Evolutionary conservation across 2,797 vertebrate genomes (phyloP).

Genomic region (Diplodus puntazzo): DNA sequence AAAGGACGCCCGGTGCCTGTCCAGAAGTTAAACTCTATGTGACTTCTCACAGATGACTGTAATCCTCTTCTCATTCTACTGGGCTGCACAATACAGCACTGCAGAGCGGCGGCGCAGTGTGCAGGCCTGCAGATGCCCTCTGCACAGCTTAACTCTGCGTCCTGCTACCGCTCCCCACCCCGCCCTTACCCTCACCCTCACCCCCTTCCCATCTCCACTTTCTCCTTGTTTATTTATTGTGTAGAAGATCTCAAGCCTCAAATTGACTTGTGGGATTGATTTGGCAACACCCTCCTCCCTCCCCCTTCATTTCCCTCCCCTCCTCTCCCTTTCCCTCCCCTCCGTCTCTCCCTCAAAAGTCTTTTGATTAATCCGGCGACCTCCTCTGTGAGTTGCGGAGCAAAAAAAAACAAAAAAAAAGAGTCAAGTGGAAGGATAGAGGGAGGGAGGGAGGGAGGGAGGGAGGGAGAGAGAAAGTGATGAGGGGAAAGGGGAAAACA

Average conservation of each 20-base stretch:
- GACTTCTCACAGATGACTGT: conserved; percentile 54
- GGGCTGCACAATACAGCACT: conserved; percentile 36
- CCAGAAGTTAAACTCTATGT: conserved; percentile 50
- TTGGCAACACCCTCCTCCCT: conserved; percentile 58
- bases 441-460: conserved; percentile 24
- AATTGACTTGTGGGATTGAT: conserved; percentile 80
- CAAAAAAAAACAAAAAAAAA: conserved; percentile 7
- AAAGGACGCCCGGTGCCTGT: conserved; percentile 12
- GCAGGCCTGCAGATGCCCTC: conserved; percentile 66
- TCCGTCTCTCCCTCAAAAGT: conserved; percentile 58
- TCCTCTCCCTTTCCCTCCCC: conserved; percentile 42
- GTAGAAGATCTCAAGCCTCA: conserved; percentile 70
- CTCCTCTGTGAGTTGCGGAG: conserved; percentile 44
- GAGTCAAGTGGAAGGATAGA: conserved; percentile 40
- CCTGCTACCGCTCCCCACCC: conserved; percentile 19
- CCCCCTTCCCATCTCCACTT: conserved; percentile 43
- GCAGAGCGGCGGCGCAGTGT: conserved; percentile 49
- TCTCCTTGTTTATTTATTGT: conserved; percentile 78
- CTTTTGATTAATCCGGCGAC: conserved; percentile 75
- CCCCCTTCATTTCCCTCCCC: conserved; percentile 44
- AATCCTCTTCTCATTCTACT: conserved; percentile 60
- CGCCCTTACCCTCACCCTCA: neutral
- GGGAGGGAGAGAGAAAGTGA: neutral
- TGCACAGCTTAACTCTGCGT: conserved; percentile 56
- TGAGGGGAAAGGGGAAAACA: conserved; percentile 1